Evolutionary conservation across 2,797 vertebrate species (phyloP), one percentile per base, ranked within the genome.

Genomic region (Fringilla coelebs): DNA sequence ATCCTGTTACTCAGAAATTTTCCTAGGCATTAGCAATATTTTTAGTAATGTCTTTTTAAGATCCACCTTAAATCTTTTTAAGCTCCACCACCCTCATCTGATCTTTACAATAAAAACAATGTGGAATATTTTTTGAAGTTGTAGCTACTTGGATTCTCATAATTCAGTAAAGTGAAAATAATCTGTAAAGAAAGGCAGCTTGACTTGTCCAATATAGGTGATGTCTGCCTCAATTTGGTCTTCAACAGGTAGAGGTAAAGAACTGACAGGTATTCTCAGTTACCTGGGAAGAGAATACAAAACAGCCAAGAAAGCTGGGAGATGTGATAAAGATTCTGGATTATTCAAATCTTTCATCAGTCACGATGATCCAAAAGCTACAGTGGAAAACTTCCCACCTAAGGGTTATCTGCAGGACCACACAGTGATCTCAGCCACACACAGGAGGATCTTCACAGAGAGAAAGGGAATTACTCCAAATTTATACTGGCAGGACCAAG

Each of bases 1-100:
- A 90, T 96, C 21, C 67, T 60, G 52, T 88, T 83, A 96, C 76
- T 96, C 76, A 89, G 71, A 93, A 95, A 34, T 65, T 88, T 96
- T 94, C 84, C 67, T 70, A 72, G 77, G 68, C 7, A 2, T 91
- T 91, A 92, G 61, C 89, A 91, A 78, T 41, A 88, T 67, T 78
- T 51, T 40, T 72, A 32, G 31, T 32, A 54, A 72, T 9, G 40
- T 49, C 46, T 77, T 52, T 71, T 57, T 70, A 86, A 88, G 65
- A 72, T 95, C 68, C 38, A 70, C 70, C 74, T 90, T 79, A 79
- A 79, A 66, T 54, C 41, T 71, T 46, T 72, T 51, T 79, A 83
- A 90, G 61, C 68, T 96, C 66, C 38, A 71, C 57, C 74, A 90
- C n/a, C 43, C 67, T 86, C 70, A 89, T 78, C 89, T 73, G 77